These are phyloP conservation scores for Drosophila saltans DNA, from an alignment of 1,140 invertebrate genomes.

Conservation along the genomic window DNA sequence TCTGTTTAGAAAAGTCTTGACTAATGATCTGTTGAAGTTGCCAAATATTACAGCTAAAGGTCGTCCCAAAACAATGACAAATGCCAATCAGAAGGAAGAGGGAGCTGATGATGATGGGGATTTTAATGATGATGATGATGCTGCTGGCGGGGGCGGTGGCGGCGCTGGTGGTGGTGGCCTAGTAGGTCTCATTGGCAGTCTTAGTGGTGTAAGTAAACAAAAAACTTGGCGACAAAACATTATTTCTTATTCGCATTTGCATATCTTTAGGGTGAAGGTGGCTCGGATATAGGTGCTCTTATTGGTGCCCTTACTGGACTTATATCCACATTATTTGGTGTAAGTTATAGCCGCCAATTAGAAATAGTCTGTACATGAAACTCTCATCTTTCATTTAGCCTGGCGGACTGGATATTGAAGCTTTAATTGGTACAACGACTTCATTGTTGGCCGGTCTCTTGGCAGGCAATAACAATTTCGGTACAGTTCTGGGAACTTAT, in stretches of 20 bases:
- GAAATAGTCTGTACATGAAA: too few relatives aligned
- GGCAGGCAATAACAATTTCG: conserved; percentile 84
- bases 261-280: conserved; percentile 70
- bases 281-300: conserved; percentile 81
- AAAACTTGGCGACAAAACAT: too few relatives aligned
- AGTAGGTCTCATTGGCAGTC: conserved; percentile 83
- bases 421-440: conserved; percentile 76
- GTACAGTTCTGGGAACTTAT: conserved; percentile 83
- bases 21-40: conserved; percentile 48
- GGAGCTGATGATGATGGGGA: background rate
- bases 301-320: conserved; percentile 83
- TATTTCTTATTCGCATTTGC: background rate
- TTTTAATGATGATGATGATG: conserved; percentile 54
- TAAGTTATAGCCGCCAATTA: conserved; percentile 48
- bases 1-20: conserved; percentile 25
- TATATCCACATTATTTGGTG: conserved; percentile 84
- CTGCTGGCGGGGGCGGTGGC: conserved; percentile 28
- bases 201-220: conserved; percentile 83
- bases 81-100: conserved; percentile 42
- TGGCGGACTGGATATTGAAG: conserved; percentile 81
- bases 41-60: conserved; percentile 59
- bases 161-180: conserved; percentile 75
- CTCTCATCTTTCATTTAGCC: conserved; percentile 55
- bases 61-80: background rate
- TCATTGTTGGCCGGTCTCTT: conserved; percentile 79